Base-by-base conservation (phyloP, 2,888 invertebrate genomes). In the Monopis laevigella region DNA sequence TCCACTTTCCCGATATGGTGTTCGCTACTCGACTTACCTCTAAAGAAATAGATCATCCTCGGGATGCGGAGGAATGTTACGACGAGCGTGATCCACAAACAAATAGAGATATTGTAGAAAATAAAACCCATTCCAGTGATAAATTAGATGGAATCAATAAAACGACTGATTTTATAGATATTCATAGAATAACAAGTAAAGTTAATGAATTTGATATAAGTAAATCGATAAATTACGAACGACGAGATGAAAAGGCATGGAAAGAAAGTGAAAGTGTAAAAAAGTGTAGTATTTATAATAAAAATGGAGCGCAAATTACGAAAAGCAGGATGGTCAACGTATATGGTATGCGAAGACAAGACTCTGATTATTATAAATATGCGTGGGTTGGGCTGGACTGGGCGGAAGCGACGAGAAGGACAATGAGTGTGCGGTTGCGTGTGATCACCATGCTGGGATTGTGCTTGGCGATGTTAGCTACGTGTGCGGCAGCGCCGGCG, bases 351-450 rank as follows among this genome's bases (percentile, higher is more conserved):
- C 55, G 58, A 66, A 70, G 65, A 58, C 62, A 52, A 51, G 58
- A 66, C 61, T 62, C 59, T 54, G 51, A 71, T 74, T 70, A 73
- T 58, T 72, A 77, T 67, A 72, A 71, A 78, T 73, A 58, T 57
- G 56, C 51, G 46, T 56, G 58, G 55, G 58, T 60, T 60, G 55
- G 58, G 52, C 62, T 55, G 56, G 55, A 60, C 55, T 60, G 63
- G 58, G 60, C 56, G 55, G 57, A 59, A 54, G 52, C 60, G 49
- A 53, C 61, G 55, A 56, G 63, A 55, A 69, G 70, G 62, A 73
- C 71, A 72, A 70, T 72, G 61, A 63, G 59, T 48, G 56, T 54
- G 54, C 64, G 61, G 50, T 58, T 67, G 60, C 62, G 62, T 46
- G 58, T 57, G 34, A 49, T 65, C 45, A 58, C 61, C 44, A 54